Evolutionary conservation across 2,113 vertebrate species (phyloP), one percentile per base, ranked within the genome.

Genomic region (Rhea pennata): DNA sequence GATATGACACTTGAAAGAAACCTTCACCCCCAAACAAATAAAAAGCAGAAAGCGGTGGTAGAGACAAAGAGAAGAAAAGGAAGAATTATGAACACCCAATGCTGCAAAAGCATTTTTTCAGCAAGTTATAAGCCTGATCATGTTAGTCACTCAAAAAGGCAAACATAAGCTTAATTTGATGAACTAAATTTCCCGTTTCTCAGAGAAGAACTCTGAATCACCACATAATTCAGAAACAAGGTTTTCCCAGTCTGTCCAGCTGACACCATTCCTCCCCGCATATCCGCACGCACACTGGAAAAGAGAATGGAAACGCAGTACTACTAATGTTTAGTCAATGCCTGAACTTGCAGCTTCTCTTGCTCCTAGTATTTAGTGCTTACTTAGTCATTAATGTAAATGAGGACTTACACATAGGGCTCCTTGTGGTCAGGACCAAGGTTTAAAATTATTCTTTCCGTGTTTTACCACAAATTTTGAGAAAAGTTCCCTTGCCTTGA

Each of bases 171-270:
- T 66, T 15, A 62, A 50, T 42, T 27, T n/a, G 26, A 21, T 42
- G 24, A 78, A 64, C 75, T 56, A 24, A 2, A 66, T 62, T 84
- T 70, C 36, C 61, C 56, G 21, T 7, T 26, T 66, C 24, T 13
- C 62, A 23, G 9, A 76, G 31, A 42, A 70, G n/a, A 22, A 54
- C 12, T 61, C 10, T 10, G 65, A 61, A 27, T 19, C 7, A 50
- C 8, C 16, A 56, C 10, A 0, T 0, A 12, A 16, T 26, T 48
- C 27, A 36, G n/a, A 16, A 67, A 51, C 8, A 76, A 19, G 8
- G 10, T 54, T 44, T 66, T 87, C 44, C 56, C 46, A 50, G 19
- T 15, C 19, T 33, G 19, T 66, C 22, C 1, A 1, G 4, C 20
- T 66, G 44, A 71, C 6, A 7, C 0, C 0, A 53, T 24, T 75